These are phyloP conservation scores for Margaritifera margaritifera DNA, from an alignment of 2,888 invertebrate genomes.

Conservation along the genomic window DNA sequence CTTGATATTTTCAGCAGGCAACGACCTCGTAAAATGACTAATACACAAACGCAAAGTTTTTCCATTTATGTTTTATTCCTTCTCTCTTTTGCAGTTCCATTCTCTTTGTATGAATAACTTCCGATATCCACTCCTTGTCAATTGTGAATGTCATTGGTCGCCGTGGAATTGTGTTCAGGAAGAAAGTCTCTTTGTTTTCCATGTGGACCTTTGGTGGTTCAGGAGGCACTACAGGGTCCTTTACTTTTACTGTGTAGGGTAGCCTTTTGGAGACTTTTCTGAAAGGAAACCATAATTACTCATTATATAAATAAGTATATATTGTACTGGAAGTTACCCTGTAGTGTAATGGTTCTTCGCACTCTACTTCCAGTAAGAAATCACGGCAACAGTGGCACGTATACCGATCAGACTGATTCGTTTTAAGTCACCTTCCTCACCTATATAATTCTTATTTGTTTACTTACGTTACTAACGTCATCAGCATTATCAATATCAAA, in stretches of 20 bases:
- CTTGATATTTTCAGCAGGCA: too few species aligned
- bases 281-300: conserved; percentile 1
- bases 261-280: conserved; percentile 56
- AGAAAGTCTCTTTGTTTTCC: conserved; percentile 70
- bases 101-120: conserved; percentile 67
- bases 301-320: conserved; percentile 3
- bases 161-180: conserved; percentile 69
- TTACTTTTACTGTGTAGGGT: conserved; percentile 58
- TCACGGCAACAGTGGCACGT: too few species aligned
- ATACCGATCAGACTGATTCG: too few species aligned
- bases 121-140: conserved; percentile 69
- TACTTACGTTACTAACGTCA: too few species aligned
- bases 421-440: too few species aligned
- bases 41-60: conserved; percentile 69
- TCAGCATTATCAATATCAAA: too few species aligned
- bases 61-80: conserved; percentile 62
- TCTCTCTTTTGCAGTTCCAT: conserved; percentile 68
- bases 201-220: conserved; percentile 65
- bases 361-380: too few species aligned
- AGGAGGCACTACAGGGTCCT: conserved; percentile 54
- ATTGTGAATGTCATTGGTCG: conserved; percentile 62
- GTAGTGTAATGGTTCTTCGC: not conserved
- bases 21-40: conserved; percentile 13
- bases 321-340: not conserved
- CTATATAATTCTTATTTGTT: too few species aligned